Evolutionary conservation across 2,113 vertebrate species (phyloP).

Genomic region (Sinocyclocheilus rhinocerous): DNA sequence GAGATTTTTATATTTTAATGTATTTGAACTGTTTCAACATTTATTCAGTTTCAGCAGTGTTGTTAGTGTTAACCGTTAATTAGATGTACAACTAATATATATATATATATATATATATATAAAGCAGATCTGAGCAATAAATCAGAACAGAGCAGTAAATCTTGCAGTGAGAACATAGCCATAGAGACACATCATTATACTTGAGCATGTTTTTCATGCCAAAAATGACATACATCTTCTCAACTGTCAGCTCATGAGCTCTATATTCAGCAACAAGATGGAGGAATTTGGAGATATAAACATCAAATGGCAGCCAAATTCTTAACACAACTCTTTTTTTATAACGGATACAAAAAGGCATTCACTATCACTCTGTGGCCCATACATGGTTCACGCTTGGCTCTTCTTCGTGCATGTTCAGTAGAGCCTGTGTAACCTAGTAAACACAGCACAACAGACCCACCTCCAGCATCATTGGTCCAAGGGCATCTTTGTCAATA

Average conservation of each 20-base stretch:
- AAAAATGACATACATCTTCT: neutral
- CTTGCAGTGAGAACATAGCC: no score
- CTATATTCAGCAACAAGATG: neutral
- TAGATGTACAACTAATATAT: neutral
- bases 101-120: no score
- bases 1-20: neutral
- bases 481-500: constrained; percentile 98
- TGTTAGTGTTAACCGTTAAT: neutral
- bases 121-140: no score
- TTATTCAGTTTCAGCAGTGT: neutral
- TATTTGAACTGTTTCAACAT: neutral
- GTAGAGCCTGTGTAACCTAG: constrained; percentile 22
- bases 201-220: neutral
- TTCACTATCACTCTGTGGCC: neutral
- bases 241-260: neutral
- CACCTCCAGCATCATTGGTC: constrained; percentile 99
- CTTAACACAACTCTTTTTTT: neutral
- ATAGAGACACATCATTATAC: neutral
- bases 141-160: no score
- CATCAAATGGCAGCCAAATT: constrained; percentile 5
- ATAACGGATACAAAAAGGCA: neutral
- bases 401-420: neutral
- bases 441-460: constrained; percentile 52
- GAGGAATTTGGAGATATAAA: neutral
- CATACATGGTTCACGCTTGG: neutral